A percentile compares a stretch with the other conserved stretches of the same genome.
Evolutionary conservation across 1,140 invertebrate species (phyloP).

Genomic region (Platyscapa corneri): DNA sequence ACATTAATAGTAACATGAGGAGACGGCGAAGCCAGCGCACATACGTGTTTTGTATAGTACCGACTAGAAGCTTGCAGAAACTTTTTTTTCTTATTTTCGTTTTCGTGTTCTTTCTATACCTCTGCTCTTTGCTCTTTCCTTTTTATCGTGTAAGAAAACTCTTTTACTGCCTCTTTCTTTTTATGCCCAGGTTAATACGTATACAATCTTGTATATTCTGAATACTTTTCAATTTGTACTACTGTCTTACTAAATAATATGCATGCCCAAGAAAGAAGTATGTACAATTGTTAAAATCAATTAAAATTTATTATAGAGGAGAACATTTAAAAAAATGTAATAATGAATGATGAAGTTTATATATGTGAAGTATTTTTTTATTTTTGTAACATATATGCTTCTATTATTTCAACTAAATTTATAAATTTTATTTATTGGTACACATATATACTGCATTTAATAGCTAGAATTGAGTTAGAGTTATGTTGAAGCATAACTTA

Average conservation of each 20-base stretch:
- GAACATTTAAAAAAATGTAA: neutral
- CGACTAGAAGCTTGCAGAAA: slow-evolving; percentile 44
- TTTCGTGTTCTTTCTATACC: neutral
- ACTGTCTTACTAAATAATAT: neutral
- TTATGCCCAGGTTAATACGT: neutral
- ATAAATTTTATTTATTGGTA: neutral
- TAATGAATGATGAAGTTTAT: neutral
- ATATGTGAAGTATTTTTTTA: neutral
- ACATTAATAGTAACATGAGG: slow-evolving; percentile 49
- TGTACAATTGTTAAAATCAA: neutral
- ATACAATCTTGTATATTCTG: slow-evolving; percentile 36
- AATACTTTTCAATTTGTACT: slow-evolving; percentile 5
- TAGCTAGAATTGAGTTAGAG: neutral
- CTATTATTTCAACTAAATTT: neutral
- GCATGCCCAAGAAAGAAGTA: neutral
- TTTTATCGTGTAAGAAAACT: slow-evolving; percentile 5
- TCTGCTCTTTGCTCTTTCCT: neutral
- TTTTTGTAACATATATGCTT: neutral
- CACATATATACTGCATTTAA: neutral
- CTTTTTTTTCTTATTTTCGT: neutral
- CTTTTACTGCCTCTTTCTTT: neutral
- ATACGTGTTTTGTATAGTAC: slow-evolving; percentile 36
- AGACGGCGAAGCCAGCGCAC: slow-evolving; percentile 26
- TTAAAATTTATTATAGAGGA: neutral
- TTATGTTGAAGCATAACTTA: neutral